A percentile compares a stretch with the other conserved stretches of the same genome.
Evolutionary conservation across 2,888 invertebrate genomes (phyloP).

Genomic region (Coremacera marginata): DNA sequence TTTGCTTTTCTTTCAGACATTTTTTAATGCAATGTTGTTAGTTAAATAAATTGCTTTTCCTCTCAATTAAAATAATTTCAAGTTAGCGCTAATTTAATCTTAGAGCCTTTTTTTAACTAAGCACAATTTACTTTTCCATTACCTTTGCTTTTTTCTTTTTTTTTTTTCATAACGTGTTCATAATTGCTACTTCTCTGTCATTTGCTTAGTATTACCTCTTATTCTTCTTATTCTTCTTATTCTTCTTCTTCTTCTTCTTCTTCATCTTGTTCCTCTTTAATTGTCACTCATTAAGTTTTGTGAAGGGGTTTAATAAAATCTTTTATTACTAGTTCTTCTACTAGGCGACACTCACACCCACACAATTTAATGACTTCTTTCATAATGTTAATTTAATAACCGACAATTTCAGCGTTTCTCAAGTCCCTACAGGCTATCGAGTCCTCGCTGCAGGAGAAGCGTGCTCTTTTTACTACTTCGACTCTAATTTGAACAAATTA

Average conservation of each 20-base stretch:
- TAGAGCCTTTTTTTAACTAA: too few species aligned
- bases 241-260: neutral
- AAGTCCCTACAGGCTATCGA: neutral
- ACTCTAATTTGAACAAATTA: constrained; percentile 12
- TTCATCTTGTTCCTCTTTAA: neutral
- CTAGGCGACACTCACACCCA: neutral
- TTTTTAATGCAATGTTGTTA: too few species aligned
- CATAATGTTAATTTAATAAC: constrained; percentile 19
- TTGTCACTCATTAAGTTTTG: neutral
- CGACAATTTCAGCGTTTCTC: neutral
- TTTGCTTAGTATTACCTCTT: too few species aligned
- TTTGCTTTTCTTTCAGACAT: too few species aligned
- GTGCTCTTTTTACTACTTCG: neutral
- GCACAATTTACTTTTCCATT: too few species aligned
- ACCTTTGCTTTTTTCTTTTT: too few species aligned
- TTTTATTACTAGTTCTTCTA: neutral
- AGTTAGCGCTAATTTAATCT: too few species aligned
- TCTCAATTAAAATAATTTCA: too few species aligned
- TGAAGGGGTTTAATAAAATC: neutral
- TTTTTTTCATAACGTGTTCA: too few species aligned
- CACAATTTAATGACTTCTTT: neutral
- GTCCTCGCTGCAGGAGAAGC: neutral
- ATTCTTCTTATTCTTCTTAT: neutral
- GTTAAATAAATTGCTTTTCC: too few species aligned
- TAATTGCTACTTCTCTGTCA: too few species aligned